These are phyloP conservation scores for Onychorhynchus coronatus DNA, from an alignment of 2,113 vertebrate species.

Conservation along the genomic window DNA sequence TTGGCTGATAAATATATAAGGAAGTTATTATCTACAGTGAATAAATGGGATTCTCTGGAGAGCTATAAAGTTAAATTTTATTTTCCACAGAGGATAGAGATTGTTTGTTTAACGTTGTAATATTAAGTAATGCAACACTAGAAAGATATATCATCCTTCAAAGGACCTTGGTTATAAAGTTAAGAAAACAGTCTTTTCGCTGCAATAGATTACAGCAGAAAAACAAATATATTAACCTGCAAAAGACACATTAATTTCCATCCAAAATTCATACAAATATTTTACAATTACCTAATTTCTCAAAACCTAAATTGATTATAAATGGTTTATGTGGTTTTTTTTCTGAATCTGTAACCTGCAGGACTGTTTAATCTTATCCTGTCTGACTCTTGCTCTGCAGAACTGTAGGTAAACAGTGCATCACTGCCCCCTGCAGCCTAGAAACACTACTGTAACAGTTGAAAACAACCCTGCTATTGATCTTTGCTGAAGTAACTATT, in stretches of 20 bases:
- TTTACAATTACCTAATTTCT: constrained; percentile 73
- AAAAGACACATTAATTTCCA: constrained; percentile 59
- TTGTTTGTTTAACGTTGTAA: constrained; percentile 30
- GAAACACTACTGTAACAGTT: not conserved
- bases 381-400: constrained; percentile 27
- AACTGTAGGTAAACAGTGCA: not conserved
- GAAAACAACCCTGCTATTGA: accelerated
- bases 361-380: constrained; percentile 55
- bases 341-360: constrained; percentile 66
- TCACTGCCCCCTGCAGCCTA: constrained; percentile 76
- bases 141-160: constrained; percentile 64
- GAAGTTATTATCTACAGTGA: not conserved
- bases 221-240: constrained; percentile 54
- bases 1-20: not conserved
- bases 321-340: constrained; percentile 65
- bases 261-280: constrained; percentile 70
- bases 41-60: not conserved
- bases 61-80: not conserved
- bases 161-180: constrained; percentile 63
- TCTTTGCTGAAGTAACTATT: not conserved
- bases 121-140: constrained; percentile 40
- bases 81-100: not conserved
- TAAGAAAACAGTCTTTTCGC: constrained; percentile 20
- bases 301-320: constrained; percentile 72
- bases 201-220: constrained; percentile 1